Conservation (phyloP, 2,888 invertebrate species). For the Copidosoma aretas region DNA sequence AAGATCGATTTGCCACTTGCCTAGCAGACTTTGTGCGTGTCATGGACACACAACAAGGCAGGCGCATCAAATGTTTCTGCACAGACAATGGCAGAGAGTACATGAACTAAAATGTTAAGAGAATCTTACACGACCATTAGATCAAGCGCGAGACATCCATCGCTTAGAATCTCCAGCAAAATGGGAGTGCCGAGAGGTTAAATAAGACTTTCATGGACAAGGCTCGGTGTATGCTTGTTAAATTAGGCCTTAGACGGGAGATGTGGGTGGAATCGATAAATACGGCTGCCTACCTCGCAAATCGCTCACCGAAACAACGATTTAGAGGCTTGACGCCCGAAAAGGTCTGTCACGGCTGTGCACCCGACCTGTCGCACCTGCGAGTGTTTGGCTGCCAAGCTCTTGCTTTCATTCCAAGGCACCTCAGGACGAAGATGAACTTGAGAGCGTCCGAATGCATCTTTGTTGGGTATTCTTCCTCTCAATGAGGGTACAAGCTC, state of each 20-base stretch:
- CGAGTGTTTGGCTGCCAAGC: slow-evolving; percentile 4
- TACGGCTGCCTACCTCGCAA: not conserved
- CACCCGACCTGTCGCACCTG: not conserved
- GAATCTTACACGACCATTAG: not conserved
- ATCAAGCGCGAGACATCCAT: not conserved
- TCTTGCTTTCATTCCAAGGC: no score
- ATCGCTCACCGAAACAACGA: not conserved
- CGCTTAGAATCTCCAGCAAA: not conserved
- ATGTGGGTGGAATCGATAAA: not conserved
- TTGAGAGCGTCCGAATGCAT: not conserved
- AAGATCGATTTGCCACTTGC: no score
- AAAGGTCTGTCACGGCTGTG: not conserved
- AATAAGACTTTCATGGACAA: not conserved
- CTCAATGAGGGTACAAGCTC: not conserved
- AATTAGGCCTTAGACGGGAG: not conserved
- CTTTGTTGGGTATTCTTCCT: not conserved
- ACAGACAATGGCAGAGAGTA: not conserved
- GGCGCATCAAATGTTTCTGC: no score
- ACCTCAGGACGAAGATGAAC: not conserved
- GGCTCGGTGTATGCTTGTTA: not conserved
- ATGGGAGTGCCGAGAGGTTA: not conserved
- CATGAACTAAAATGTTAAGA: not conserved
- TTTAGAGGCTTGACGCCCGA: not conserved
- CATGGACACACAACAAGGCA: not conserved
- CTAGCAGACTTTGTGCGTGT: not conserved